phyloP scores from a whole-genome alignment of 2,113 vertebrate species.

The Caranx ignobilis region DNA sequence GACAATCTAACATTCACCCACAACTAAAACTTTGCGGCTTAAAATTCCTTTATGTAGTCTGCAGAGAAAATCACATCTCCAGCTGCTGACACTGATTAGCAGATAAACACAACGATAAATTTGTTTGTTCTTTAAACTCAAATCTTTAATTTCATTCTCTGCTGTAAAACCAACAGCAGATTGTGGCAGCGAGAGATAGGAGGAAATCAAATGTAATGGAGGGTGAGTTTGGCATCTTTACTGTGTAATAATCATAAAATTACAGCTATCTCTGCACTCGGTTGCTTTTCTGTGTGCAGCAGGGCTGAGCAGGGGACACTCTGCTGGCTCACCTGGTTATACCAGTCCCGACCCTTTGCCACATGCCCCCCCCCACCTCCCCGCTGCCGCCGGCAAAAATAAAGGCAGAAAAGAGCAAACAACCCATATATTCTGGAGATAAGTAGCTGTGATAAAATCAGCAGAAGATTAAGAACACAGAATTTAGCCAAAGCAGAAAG shows the following conservation, averaged over 20 bases:
- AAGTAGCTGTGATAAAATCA: conserved; percentile 61
- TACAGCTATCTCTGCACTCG: conserved; percentile 12
- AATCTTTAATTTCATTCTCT: conserved; percentile 48
- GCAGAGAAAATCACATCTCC: conserved; percentile 21
- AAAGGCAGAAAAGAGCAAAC: conserved; percentile 25
- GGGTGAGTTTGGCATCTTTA: conserved; percentile 22
- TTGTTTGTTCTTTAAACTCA: conserved; percentile 29
- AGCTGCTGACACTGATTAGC: conserved; percentile 18
- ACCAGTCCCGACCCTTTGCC: no score
- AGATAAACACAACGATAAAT: conserved; percentile 42
- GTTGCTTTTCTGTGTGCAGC: conserved; percentile 25
- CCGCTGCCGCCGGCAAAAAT: no score
- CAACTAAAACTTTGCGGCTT: background rate
- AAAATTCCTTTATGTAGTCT: background rate
- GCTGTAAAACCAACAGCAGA: conserved; percentile 29
- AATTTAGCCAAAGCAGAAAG: conserved; percentile 38
- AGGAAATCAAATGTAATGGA: conserved; percentile 54
- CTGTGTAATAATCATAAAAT: conserved; percentile 47
- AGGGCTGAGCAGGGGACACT: background rate
- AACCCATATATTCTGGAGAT: conserved; percentile 37
- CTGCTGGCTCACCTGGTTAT: no score
- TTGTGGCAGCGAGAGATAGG: conserved; percentile 26
- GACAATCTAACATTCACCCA: background rate
- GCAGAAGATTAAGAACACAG: conserved; percentile 40
- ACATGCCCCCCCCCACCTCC: no score